Percentiles rank a stretch among this genome's conserved stretches.
Conservation (phyloP, 2,113 vertebrate genomes). For the Bos javanicus region DNA sequence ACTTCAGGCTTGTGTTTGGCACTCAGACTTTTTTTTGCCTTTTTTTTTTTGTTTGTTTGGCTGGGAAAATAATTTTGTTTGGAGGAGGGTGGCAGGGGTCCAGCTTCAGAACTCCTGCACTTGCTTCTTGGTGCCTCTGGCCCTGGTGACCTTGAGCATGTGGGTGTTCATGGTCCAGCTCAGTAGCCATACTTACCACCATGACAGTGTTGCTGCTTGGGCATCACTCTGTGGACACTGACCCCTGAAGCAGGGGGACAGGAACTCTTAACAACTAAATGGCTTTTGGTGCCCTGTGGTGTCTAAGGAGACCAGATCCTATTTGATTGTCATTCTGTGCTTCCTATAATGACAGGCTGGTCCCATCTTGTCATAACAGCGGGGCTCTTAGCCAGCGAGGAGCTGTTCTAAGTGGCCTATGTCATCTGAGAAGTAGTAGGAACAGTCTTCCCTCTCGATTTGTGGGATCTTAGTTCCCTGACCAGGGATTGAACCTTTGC, state of each 20-base stretch:
- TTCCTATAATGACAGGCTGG: neutral
- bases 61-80: neutral
- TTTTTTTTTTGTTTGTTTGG: neutral
- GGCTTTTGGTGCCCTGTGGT: neutral
- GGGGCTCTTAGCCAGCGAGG: too few species aligned
- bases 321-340: neutral
- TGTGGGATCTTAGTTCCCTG: neutral
- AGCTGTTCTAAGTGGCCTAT: neutral
- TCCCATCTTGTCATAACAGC: neutral
- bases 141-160: neutral
- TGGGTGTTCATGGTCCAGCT: neutral
- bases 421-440: neutral
- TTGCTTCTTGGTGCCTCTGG: neutral
- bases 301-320: neutral
- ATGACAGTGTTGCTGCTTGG: neutral
- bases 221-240: neutral
- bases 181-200: neutral
- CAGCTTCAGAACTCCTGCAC: neutral
- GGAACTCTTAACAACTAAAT: neutral
- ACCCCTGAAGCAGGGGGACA: neutral
- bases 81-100: neutral
- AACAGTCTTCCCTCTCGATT: neutral
- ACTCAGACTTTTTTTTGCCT: neutral
- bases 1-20: neutral
- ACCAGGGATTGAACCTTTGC: neutral